These are phyloP conservation scores for Ethmia dodecea DNA, from an alignment of 2,888 invertebrate genomes.

Conservation along the genomic window DNA sequence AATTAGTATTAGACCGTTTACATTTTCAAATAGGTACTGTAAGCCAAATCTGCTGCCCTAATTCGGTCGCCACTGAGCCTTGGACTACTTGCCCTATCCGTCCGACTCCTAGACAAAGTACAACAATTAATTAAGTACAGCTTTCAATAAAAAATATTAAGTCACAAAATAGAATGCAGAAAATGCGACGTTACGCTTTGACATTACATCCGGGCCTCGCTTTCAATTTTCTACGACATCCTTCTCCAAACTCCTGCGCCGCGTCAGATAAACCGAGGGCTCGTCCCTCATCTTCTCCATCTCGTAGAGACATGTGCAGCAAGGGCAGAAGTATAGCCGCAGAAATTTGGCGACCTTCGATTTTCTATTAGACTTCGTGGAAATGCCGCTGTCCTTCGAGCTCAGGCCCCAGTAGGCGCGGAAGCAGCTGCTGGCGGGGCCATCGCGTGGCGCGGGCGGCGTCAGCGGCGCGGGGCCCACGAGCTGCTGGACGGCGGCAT, in stretches of 20 bases:
- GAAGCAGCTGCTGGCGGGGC: no score
- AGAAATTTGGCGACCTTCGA: conserved; percentile 59
- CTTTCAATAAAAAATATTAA: no score
- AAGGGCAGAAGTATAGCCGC: conserved; percentile 64
- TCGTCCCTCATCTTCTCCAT: conserved; percentile 52
- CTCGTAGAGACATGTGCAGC: conserved; percentile 62
- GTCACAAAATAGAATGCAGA: no score
- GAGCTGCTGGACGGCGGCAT: not conserved
- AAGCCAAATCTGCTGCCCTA: no score
- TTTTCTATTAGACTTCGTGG: conserved; percentile 34
- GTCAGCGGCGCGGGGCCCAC: not conserved
- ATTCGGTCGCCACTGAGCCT: no score
- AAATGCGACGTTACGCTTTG: no score
- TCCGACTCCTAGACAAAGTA: no score
- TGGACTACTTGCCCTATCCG: no score
- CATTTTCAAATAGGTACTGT: no score
- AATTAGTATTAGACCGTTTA: no score
- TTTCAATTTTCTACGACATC: not conserved
- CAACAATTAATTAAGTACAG: no score
- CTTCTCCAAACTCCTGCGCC: conserved; percentile 12
- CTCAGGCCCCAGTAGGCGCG: conserved; percentile 21
- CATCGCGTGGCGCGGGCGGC: not conserved
- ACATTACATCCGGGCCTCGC: not conserved
- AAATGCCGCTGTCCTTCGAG: conserved; percentile 33
- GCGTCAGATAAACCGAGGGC: conserved; percentile 24